Base-by-base conservation (phyloP, 2,797 vertebrate genomes). In the Huso huso region DNA sequence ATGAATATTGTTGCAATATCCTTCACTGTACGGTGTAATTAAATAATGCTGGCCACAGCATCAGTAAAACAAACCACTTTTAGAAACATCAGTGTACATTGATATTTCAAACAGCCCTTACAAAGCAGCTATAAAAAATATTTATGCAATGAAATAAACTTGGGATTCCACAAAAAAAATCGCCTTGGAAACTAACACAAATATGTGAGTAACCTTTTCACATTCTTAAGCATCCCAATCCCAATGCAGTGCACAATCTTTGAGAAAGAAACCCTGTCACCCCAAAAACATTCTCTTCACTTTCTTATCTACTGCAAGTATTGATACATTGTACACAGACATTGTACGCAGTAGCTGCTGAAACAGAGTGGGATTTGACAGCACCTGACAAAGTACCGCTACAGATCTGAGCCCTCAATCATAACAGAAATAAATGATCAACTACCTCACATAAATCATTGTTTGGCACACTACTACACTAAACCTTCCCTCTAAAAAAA, bases 1-100 rank as follows among this genome's bases (percentile, higher is more conserved):
- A 79, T 75, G 72, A 64, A 80, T 80, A 81, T 80, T 77, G 77
- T 76, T 83, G 79, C 81, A 76, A 80, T 75, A 77, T 79, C 72
- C 73, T 73, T 78, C 64, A 63, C 60, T 77, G 77, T 76, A 80
- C 84, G 69, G 72, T 74, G 77, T 77, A 79, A 76, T 76, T 77
- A 77, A 74, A 76, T 77, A 11, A 68, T 70, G 76, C 37, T 37
- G 37, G 5, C 37, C 37, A 37, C 37, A 4, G 37, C 37, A 37
- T 37, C 37, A 37, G 37, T 37, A 37, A 37, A 37, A 4, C 37
- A 37, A 37, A 37, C 5, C 37, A 37, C 37, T 37, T 37, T 37
- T 37, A 37, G 37, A 37, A 37, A 37, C 37, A 37, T 37, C 37
- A 37, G 37, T 37, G 37, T 37, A 37, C 37, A 37, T 4, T 37